These are phyloP conservation scores for Ypsolopha sequella DNA, from an alignment of 2,888 invertebrate genomes.

Conservation along the genomic window DNA sequence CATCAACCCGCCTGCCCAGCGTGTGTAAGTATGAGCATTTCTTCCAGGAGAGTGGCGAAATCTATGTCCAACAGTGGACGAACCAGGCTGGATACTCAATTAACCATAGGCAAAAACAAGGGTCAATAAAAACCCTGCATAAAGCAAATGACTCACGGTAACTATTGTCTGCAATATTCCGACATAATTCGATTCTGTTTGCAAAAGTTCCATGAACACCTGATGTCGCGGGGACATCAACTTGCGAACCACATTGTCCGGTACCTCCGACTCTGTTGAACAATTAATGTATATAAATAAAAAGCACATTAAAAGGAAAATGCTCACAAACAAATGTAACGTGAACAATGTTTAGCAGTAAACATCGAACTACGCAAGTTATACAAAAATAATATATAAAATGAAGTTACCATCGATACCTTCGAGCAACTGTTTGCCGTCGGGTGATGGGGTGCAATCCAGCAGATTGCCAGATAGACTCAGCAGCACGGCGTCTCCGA, in stretches of 20 bases:
- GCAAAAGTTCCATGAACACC: conserved; percentile 91
- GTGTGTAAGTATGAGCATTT: too few relatives aligned
- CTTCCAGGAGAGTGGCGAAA: too few relatives aligned
- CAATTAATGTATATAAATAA: neutral
- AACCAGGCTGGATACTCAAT: too few relatives aligned
- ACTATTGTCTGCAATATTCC: conserved; percentile 94
- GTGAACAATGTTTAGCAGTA: neutral
- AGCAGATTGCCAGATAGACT: conserved; percentile 90
- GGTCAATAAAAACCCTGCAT: too few relatives aligned
- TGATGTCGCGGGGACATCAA: conserved; percentile 82
- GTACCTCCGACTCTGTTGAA: conserved; percentile 62
- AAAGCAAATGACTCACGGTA: conserved; percentile 72
- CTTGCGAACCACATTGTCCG: conserved; percentile 75
- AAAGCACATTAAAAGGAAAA: too few relatives aligned
- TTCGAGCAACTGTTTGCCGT: conserved; percentile 72
- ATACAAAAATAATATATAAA: too few relatives aligned
- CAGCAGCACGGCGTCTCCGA: conserved; percentile 86
- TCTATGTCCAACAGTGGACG: too few relatives aligned
- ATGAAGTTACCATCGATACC: conserved; percentile 22
- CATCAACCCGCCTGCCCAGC: too few relatives aligned
- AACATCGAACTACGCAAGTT: too few relatives aligned
- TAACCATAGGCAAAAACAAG: too few relatives aligned
- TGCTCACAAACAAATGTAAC: neutral
- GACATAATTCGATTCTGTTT: conserved; percentile 98
- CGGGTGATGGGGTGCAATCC: conserved; percentile 89